A percentile compares a stretch with the other conserved stretches of the same genome.
Conservation (phyloP, 2,888 invertebrate genomes). For the Actias luna region DNA sequence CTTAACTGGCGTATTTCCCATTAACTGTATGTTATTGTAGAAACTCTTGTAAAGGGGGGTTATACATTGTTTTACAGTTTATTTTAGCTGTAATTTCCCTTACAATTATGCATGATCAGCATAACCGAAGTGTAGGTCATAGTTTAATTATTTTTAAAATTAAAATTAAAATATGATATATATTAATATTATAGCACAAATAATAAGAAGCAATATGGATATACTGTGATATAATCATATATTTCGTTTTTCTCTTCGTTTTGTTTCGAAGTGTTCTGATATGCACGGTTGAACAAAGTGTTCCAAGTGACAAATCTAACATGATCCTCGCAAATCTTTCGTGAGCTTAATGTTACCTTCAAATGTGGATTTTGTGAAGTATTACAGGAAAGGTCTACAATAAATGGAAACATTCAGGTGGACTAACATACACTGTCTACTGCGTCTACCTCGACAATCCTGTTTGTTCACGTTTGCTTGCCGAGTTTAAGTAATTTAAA, state of each 20-base stretch:
- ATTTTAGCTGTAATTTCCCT: too few relatives aligned
- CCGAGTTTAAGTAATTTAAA: not conserved
- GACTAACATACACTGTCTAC: not conserved
- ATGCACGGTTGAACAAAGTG: not conserved
- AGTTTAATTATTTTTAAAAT: not conserved
- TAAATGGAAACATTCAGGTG: not conserved
- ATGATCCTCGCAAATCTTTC: not conserved
- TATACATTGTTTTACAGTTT: too few relatives aligned
- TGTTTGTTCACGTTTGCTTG: not conserved
- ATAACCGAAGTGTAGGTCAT: too few relatives aligned
- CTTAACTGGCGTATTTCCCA: too few relatives aligned
- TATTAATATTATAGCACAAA: not conserved
- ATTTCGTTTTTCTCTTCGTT: not conserved
- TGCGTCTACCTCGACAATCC: not conserved
- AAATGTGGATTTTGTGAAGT: not conserved
- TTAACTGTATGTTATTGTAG: too few relatives aligned
- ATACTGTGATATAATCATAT: not conserved
- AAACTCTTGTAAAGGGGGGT: too few relatives aligned
- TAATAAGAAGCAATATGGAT: not conserved
- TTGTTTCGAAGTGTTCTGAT: not conserved
- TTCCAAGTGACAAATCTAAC: not conserved
- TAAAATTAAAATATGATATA: not conserved
- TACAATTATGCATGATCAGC: too few relatives aligned
- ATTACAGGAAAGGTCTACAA: not conserved
- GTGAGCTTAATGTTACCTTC: not conserved